Evolutionary conservation across 2,797 vertebrate species (phyloP), one percentile per base, ranked within the genome.

Genomic region (Microctenopoma steveboyesi): DNA sequence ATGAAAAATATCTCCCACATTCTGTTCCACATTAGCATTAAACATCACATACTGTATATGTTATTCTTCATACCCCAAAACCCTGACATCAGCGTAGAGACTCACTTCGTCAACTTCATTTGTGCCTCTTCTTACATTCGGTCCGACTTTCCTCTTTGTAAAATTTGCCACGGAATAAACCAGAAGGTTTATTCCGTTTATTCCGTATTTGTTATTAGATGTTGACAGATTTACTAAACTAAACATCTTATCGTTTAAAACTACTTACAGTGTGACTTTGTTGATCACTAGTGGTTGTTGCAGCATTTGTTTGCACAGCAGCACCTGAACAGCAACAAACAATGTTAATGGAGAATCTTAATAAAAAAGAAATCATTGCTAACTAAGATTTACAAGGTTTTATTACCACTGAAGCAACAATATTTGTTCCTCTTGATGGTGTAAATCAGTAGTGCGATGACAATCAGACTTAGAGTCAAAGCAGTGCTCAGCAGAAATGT

Each of bases 61-160:
- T 25, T 16, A 7, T 59, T 51, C 30, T n/a, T 78, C 42, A 22
- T 33, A n/a, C 28, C 0, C 40, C 1, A 4, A 5, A 37, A n/a
- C 0, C 8, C 18, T 71, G 49, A 85, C 77, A 0, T 63, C 30
- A 45, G 78, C 30, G 45, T 85, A 89, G 28, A 89, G 39, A 2
- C 15, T 47, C 4, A 79, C 64, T 46, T 65, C 48, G 6, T 78
- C 64, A 7, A 27, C 45, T 16, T 45, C 2, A 5, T 40, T 42
- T 15, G 2, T 7, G 3, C 15, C 11, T 0, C 13, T 72, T 16
- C 14, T 47, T 0, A 3, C 12, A 13, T 33, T 28, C 52, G 25
- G 66, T 3, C 35, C n/a, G 10, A 22, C 0, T 71, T 64, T 74
- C n/a, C 30, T 74, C 0, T 4, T 30, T 1, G 9, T 54, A 35